These are phyloP conservation scores for Drosophila simulans DNA, from an alignment of 1,140 invertebrate species.

Conservation along the genomic window DNA sequence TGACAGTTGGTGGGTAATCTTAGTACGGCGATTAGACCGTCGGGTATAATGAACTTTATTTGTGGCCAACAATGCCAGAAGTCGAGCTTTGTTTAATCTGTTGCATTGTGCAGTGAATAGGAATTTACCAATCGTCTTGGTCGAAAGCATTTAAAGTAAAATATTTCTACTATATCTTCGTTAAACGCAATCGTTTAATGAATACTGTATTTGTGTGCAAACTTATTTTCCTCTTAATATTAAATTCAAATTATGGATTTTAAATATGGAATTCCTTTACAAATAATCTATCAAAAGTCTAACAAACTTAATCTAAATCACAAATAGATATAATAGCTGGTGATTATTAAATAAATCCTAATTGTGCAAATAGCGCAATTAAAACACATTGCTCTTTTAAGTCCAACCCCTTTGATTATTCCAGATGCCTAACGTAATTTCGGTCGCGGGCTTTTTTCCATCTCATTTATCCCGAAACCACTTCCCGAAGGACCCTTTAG, in stretches of 20 bases:
- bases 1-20: conserved; percentile 55
- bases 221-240: too few species aligned
- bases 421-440: conserved; percentile 3
- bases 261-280: too few species aligned
- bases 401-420: conserved; percentile 5
- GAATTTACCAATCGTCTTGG: background rate
- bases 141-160: background rate
- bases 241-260: too few species aligned
- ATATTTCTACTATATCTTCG: background rate
- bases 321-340: too few species aligned
- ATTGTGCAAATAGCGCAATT: too few species aligned
- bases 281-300: too few species aligned
- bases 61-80: conserved; percentile 8
- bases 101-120: conserved; percentile 1
- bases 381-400: background rate
- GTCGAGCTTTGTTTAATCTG: conserved; percentile 30
- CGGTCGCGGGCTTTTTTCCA: conserved; percentile 61
- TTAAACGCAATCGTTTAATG: too few species aligned
- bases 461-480: conserved; percentile 58
- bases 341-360: too few species aligned
- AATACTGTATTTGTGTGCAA: too few species aligned
- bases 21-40: conserved; percentile 47
- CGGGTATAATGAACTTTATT: conserved; percentile 63
- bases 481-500: conserved; percentile 20
- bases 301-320: too few species aligned